Evolutionary conservation across 2,888 invertebrate genomes (phyloP).

Genomic region (Troides oblongomaculatus): DNA sequence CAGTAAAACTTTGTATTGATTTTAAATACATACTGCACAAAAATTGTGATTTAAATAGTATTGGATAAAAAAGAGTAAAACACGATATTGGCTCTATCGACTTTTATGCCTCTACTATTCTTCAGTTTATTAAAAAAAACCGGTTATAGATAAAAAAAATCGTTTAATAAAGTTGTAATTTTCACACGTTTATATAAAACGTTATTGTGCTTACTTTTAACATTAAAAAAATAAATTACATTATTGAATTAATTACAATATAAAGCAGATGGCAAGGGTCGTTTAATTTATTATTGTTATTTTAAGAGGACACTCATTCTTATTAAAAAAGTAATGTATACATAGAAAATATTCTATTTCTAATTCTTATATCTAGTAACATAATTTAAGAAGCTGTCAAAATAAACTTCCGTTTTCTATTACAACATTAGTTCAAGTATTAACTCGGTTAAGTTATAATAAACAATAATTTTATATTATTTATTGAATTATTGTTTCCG

Average conservation of each 20-base stretch:
- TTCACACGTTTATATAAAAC: slow-evolving; percentile 1
- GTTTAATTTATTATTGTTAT: slow-evolving; percentile 5
- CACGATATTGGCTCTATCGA: not conserved
- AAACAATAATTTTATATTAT: too few species aligned
- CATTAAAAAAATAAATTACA: slow-evolving; percentile 16
- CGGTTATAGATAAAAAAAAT: not conserved
- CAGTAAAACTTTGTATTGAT: too few species aligned
- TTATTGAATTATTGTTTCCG: too few species aligned
- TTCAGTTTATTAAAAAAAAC: not conserved
- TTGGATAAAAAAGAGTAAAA: too few species aligned
- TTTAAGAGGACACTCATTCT: not conserved
- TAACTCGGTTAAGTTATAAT: too few species aligned
- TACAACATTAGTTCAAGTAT: too few species aligned
- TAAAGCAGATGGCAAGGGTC: slow-evolving; percentile 25
- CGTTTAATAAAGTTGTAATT: slow-evolving; percentile 4
- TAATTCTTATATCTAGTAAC: too few species aligned
- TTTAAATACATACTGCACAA: too few species aligned
- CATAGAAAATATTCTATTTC: too few species aligned
- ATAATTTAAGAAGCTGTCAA: too few species aligned
- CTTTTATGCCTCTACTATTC: not conserved
- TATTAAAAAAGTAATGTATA: not conserved
- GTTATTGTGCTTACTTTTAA: not conserved
- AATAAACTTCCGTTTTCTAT: too few species aligned
- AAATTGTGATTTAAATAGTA: too few species aligned
- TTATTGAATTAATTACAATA: slow-evolving; percentile 9